A percentile compares a stretch with the other conserved stretches of the same genome.
Conservation (phyloP, 2,888 invertebrate species). For the Isoperla grammatica region DNA sequence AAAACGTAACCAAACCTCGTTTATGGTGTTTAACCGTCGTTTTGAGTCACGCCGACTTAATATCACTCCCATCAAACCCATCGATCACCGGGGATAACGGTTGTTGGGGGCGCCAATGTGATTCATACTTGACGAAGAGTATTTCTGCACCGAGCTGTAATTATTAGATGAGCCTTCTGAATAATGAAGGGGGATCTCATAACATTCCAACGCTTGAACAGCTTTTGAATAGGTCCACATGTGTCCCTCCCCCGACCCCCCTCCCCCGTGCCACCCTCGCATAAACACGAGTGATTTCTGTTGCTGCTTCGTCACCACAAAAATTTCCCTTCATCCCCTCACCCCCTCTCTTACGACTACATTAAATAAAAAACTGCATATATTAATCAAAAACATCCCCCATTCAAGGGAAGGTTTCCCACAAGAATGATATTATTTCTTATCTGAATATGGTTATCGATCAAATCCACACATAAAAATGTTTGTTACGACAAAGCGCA, state of each 20-base stretch:
- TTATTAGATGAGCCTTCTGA: slow-evolving; percentile 3
- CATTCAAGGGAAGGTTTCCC: too few species aligned
- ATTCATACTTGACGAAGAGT: neutral
- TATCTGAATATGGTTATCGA: too few species aligned
- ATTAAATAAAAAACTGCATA: too few species aligned
- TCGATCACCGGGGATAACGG: slow-evolving; percentile 8
- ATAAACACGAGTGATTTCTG: neutral
- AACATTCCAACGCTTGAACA: slow-evolving; percentile 16
- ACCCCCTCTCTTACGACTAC: too few species aligned
- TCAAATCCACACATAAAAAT: too few species aligned
- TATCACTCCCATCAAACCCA: slow-evolving; percentile 9
- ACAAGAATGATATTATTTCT: too few species aligned
- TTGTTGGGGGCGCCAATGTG: neutral
- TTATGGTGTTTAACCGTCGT: too few species aligned
- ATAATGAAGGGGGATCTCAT: neutral
- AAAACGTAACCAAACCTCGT: too few species aligned
- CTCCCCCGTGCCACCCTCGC: too few species aligned
- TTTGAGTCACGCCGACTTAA: neutral
- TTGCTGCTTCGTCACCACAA: slow-evolving; percentile 7
- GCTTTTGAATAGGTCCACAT: slow-evolving; percentile 8
- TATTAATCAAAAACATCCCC: too few species aligned
- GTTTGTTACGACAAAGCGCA: too few species aligned
- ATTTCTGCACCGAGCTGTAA: slow-evolving; percentile 1
- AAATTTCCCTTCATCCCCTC: neutral
- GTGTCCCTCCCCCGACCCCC: slow-evolving; percentile 7